Evolutionary conservation across 2,797 vertebrate genomes (phyloP), one percentile per base, ranked within the genome.

Genomic region (Sternarchorhynchus goeldii): DNA sequence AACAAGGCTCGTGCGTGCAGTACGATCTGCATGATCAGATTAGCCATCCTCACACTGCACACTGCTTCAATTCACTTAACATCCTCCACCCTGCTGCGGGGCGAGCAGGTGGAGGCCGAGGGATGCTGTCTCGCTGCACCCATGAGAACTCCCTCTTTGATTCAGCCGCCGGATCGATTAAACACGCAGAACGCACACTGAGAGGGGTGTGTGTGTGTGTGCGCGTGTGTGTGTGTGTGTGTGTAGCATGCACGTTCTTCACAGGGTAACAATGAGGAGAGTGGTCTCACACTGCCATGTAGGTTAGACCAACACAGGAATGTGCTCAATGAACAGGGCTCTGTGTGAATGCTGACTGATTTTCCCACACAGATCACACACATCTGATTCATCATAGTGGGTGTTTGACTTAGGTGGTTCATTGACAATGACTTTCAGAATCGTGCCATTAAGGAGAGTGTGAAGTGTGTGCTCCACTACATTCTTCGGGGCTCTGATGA

Each of bases 351-450:
- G 45, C 41, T 45, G 59, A 66, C 56, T 77, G 34, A 29, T 79
- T 66, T 45, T 63, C 53, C 58, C 71, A 50, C 8, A 64, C n/a
- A 60, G 45, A 78, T 63, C 79, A 79, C 75, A 68, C 57, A 6
- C 58, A 76, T 75, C 39, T 73, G 80, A 83, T 81, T 84, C 53
- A 82, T 87, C 81, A 83, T 50, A 63, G 36, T 72, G 60, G 70
- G 73, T 50, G 31, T 77, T 82, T 78, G 58, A 82, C 73, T 84
- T 81, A 87, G 84, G 81, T 77, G 83, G 25, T 77, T 65, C 29
- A 76, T 78, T 85, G 78, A 83, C 66, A 81, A 39, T 67, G 83
- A 80, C 81, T 84, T 84, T 75, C 50, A 68, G 59, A 81, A 80
- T 72, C 81, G 76, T 77, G 69, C 73, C 57, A 77, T 83, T 85